Evolutionary conservation across 1,140 invertebrate genomes (phyloP).

Genomic region (Meteorus sp.): DNA sequence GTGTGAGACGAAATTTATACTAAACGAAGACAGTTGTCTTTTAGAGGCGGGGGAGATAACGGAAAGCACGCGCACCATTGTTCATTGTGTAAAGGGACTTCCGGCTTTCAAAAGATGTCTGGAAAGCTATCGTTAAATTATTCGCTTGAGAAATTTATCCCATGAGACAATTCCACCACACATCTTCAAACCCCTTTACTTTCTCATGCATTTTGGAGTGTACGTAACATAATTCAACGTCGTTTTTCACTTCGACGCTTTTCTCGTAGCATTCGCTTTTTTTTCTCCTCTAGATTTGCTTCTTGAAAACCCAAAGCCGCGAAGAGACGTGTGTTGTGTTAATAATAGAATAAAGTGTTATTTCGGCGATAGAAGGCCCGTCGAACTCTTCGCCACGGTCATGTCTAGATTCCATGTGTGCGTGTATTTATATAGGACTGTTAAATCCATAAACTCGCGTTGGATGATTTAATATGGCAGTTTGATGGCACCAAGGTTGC

Average conservation of each 20-base stretch:
- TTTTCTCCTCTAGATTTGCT: background rate
- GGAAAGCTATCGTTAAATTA: background rate
- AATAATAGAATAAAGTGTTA: conserved; percentile 16
- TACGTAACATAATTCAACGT: too few species aligned
- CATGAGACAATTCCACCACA: background rate
- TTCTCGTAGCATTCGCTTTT: background rate
- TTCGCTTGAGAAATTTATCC: background rate
- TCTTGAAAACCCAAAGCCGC: background rate
- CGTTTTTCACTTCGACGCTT: background rate
- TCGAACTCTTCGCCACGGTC: background rate
- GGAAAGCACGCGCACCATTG: conserved; percentile 31
- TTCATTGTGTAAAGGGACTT: conserved; percentile 34
- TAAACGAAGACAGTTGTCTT: background rate
- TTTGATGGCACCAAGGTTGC: conserved; percentile 8
- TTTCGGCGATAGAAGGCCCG: background rate
- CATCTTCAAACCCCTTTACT: background rate
- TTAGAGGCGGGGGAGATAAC: conserved; percentile 26
- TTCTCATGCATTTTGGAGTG: background rate
- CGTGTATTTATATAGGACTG: background rate
- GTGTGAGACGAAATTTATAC: background rate
- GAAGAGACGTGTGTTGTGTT: background rate
- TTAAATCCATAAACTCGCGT: conserved; percentile 20
- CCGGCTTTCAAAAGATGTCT: conserved; percentile 28
- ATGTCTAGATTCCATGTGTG: background rate
- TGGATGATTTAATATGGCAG: conserved; percentile 18